A percentile compares a stretch with the other conserved stretches of the same genome.
These are phyloP conservation scores for Galbula dea DNA, from an alignment of 2,113 vertebrate species.

Conservation along the genomic window DNA sequence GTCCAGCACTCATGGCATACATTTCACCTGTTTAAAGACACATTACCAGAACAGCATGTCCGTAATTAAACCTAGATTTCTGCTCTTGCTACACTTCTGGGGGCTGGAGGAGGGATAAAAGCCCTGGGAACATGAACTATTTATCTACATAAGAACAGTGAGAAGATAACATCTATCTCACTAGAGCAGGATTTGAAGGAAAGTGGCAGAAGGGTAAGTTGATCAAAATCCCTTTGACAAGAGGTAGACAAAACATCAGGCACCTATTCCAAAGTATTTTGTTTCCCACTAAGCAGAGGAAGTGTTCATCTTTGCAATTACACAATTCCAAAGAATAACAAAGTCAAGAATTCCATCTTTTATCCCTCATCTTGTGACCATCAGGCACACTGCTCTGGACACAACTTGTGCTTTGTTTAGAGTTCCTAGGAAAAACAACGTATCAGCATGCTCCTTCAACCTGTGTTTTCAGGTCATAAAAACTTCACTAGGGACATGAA, in stretches of 20 bases:
- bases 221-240: background rate
- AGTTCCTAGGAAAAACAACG: background rate
- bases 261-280: background rate
- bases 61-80: background rate
- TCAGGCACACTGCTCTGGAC: background rate
- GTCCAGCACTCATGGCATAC: background rate
- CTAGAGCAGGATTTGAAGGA: background rate
- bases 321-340: background rate
- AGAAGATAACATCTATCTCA: background rate
- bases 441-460: background rate
- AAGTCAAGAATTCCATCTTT: background rate
- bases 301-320: background rate
- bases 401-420: rapidly evolving
- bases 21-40: background rate
- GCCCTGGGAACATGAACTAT: background rate
- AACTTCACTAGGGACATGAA: background rate
- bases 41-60: background rate
- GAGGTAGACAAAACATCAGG: background rate
- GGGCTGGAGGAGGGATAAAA: too few species aligned
- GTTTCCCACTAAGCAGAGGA: background rate
- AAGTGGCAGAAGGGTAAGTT: background rate
- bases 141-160: background rate
- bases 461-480: rapidly evolving
- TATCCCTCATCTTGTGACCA: background rate
- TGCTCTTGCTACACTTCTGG: background rate